Conservation (phyloP, 2,797 vertebrate species). For the Xenentodon cancila region DNA sequence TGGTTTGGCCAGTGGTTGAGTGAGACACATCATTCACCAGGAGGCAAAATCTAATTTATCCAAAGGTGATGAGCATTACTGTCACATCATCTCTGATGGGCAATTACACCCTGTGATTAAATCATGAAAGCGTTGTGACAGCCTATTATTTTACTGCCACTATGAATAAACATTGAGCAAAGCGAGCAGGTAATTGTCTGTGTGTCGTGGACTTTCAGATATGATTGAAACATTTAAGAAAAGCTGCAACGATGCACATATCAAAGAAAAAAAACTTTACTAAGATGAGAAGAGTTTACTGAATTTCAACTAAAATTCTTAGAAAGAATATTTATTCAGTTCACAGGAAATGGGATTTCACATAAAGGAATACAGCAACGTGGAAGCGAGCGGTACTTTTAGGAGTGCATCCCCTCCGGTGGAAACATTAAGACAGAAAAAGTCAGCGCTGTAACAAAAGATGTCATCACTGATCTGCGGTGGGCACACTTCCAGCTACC, state of each 20-base stretch:
- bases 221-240: background rate
- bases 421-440: slow-evolving; percentile 25
- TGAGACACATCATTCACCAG: background rate
- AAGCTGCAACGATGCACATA: slow-evolving; percentile 1
- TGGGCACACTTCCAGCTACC: slow-evolving; percentile 55
- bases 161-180: slow-evolving; percentile 24
- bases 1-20: background rate
- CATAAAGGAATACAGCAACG: background rate
- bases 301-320: slow-evolving; percentile 3
- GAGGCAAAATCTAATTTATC: background rate
- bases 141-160: slow-evolving; percentile 59
- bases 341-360: background rate
- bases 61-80: slow-evolving; percentile 14
- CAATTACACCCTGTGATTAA: slow-evolving; percentile 58
- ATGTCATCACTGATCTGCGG: slow-evolving; percentile 43
- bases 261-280: background rate
- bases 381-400: background rate
- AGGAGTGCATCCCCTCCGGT: background rate
- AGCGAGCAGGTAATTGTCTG: slow-evolving; percentile 48
- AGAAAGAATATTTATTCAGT: background rate
- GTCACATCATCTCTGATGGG: slow-evolving; percentile 34
- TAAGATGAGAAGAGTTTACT: background rate
- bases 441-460: slow-evolving; percentile 15
- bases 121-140: slow-evolving; percentile 47
- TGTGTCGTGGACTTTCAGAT: slow-evolving; percentile 18